Evolutionary conservation across 30 jellyfish, hydroid and myxozoan species (phyloP), one percentile per base, ranked within the genome.

Genomic region (Pelagia noctiluca): DNA sequence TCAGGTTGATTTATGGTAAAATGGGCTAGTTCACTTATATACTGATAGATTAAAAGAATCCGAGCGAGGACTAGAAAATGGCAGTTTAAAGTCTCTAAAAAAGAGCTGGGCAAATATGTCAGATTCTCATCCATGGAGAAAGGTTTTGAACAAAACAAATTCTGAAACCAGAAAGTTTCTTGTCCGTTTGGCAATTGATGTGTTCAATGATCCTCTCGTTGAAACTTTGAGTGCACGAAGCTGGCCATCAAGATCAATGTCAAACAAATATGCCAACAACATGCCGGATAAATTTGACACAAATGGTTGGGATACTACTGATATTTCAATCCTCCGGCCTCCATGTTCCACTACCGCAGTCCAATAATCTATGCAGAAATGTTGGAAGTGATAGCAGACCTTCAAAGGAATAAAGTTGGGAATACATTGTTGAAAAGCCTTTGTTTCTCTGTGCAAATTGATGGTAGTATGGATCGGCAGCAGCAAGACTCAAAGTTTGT

Each of bases 141-240:
- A 33, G 76, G 32, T 35, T 36, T 35, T 71, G 30, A 71, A 71
- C 83, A 71, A 71, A 16, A 16, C 16, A 16, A 42, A 42, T 42
- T 42, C 8, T 8, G 61, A 83, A 48, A 83, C 93, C 28, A 31
- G 70, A 31, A 52, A 69, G 23, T 83, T 35, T 61, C 63, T 83
- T 16, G 13, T 83, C 33, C 71, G 87, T 30, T 5, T 70, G 60
- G 93, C 87, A 13, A 72, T 68, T 70, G 93, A 71, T 83, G 87
- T 63, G 29, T 83, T 46, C 50, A 83, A 71, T 54, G 71, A 83
- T 35, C 23, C 71, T 8, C 52, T 71, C 52, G 71, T 60, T 23
- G 93, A 83, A 65, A 83, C 81, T 50, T 30, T 83, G 54, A 69
- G 87, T 83, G 93, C 87, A 23, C 52, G 93, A 70, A 83, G 93